phyloP scores from a whole-genome alignment of 2,113 vertebrate species.

The Monarcha castaneiventris region DNA sequence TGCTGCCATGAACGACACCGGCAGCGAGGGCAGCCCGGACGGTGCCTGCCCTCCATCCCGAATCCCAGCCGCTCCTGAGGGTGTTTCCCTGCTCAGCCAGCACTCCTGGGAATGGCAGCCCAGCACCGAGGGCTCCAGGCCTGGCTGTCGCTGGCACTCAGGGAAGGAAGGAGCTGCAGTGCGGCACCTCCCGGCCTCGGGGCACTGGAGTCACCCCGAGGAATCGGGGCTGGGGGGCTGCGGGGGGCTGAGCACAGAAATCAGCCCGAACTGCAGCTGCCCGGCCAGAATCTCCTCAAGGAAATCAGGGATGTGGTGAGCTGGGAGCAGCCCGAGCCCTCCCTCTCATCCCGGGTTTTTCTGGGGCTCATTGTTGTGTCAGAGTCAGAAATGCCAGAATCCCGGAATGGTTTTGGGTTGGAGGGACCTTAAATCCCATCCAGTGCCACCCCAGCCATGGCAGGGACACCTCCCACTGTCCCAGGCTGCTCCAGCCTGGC shows the following conservation, averaged over 20 bases:
- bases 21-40: neutral
- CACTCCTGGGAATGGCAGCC: neutral
- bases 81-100: neutral
- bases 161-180: neutral
- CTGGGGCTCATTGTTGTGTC: neutral
- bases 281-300: neutral
- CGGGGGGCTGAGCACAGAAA: no score
- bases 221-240: accelerated
- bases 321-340: neutral
- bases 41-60: neutral
- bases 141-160: neutral
- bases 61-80: neutral
- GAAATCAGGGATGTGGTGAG: neutral
- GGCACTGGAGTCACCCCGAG: no score
- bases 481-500: neutral
- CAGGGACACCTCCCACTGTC: neutral
- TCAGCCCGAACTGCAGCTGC: neutral
- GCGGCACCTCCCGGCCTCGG: neutral
- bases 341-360: neutral
- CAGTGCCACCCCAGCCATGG: neutral
- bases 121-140: accelerated
- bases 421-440: accelerated
- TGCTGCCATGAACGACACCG: neutral
- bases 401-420: neutral
- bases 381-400: neutral